These are phyloP conservation scores for Phortica okadai DNA, from an alignment of 2,888 invertebrate species.

Conservation along the genomic window DNA sequence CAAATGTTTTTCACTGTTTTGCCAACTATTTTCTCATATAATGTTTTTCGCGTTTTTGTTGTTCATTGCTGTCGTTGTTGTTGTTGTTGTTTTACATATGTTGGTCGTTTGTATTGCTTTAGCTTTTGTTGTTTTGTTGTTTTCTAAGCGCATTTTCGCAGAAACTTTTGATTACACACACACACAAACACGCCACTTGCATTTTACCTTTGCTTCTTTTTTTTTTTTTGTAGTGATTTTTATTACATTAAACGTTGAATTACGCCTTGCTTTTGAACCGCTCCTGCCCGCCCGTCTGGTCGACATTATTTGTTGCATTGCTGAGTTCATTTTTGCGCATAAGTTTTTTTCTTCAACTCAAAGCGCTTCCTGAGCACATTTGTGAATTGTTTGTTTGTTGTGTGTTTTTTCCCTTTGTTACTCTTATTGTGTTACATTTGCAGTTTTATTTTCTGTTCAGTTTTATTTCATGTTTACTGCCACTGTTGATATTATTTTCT, in stretches of 20 bases:
- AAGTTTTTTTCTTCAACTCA: constrained; percentile 17
- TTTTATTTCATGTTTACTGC: neutral
- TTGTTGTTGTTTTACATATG: neutral
- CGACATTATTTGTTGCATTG: neutral
- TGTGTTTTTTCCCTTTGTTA: neutral
- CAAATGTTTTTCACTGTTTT: constrained; percentile 11
- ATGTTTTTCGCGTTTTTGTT: neutral
- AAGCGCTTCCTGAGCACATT: neutral
- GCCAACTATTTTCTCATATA: constrained; percentile 2
- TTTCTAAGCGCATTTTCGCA: constrained; percentile 27
- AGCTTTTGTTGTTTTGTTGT: constrained; percentile 8
- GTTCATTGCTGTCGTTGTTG: neutral
- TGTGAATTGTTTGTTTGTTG: neutral
- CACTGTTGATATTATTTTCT: neutral
- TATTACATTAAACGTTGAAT: constrained; percentile 16
- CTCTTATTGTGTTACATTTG: constrained; percentile 15
- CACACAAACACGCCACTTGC: neutral
- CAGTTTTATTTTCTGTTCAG: neutral
- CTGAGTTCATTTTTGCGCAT: constrained; percentile 39
- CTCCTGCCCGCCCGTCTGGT: neutral
- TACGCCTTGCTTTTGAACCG: constrained; percentile 43
- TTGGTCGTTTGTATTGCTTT: neutral
- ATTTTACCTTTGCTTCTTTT: neutral
- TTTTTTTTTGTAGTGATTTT: constrained; percentile 51
- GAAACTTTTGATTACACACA: constrained; percentile 30